Evolutionary conservation across 2,888 invertebrate genomes (phyloP).

Genomic region (Candidula unifasciata): DNA sequence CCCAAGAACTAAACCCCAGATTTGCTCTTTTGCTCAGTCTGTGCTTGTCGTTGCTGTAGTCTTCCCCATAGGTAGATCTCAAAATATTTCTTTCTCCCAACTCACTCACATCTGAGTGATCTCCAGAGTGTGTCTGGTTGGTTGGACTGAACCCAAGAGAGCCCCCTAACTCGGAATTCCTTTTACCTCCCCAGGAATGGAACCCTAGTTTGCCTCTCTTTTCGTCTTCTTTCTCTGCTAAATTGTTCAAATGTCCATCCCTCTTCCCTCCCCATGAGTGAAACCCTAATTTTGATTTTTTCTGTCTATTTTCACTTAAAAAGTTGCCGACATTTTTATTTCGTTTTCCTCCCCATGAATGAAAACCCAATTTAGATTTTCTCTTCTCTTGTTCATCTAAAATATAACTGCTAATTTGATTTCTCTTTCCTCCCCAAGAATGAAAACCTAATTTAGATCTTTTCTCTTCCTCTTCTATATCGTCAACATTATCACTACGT

Average conservation of each 20-base stretch:
- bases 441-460: neutral
- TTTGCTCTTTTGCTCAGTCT: neutral
- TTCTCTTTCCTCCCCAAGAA: conserved; percentile 31
- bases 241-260: no score
- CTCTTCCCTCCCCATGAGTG: conserved; percentile 24
- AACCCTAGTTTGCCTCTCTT: neutral
- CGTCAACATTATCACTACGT: neutral
- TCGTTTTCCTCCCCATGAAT: conserved; percentile 25
- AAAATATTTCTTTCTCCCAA: neutral
- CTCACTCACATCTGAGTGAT: neutral
- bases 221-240: neutral
- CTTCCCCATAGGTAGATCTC: conserved; percentile 24
- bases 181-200: conserved; percentile 28
- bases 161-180: neutral
- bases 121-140: neutral
- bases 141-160: no score
- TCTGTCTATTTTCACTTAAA: neutral
- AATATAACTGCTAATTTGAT: no score
- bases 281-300: neutral
- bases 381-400: neutral
- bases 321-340: neutral
- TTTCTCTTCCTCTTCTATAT: neutral
- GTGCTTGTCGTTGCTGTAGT: neutral
- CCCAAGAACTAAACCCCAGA: conserved; percentile 31
- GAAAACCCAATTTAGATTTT: conserved; percentile 6